Percentiles rank a stretch among this genome's conserved stretches.
Evolutionary conservation across 2,113 vertebrate genomes (phyloP).

Genomic region (Meles meles): DNA sequence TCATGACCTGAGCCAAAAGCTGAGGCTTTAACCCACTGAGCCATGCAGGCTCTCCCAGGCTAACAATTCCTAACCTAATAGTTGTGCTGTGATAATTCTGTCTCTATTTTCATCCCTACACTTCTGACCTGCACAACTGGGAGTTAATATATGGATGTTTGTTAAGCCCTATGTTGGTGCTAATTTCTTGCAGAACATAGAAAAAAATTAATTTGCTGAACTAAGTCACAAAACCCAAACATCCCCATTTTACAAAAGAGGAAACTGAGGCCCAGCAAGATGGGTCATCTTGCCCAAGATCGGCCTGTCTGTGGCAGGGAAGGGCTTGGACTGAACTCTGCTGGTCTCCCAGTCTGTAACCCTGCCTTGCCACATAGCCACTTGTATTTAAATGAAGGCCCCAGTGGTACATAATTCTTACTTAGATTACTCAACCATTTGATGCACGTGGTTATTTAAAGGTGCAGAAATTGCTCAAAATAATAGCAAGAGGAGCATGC

Average conservation of each 20-base stretch:
- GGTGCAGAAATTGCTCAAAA: neutral
- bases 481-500: neutral
- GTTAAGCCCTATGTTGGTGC: neutral
- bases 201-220: neutral
- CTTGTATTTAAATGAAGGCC: neutral
- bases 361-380: neutral
- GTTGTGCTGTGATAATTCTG: neutral
- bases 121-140: neutral
- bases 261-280: neutral
- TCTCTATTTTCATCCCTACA: neutral
- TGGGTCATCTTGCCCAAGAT: neutral
- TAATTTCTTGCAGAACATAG: neutral
- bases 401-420: neutral
- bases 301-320: neutral
- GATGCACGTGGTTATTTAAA: neutral
- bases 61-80: neutral
- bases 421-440: neutral
- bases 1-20: neutral
- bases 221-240: neutral
- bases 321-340: too few relatives aligned
- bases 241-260: neutral
- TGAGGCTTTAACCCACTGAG: neutral
- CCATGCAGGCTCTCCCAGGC: too few relatives aligned
- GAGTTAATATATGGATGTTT: too few relatives aligned
- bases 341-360: fast-evolving